These are phyloP conservation scores for Athripsodes cinereus DNA, from an alignment of 2,888 invertebrate species.

Conservation along the genomic window DNA sequence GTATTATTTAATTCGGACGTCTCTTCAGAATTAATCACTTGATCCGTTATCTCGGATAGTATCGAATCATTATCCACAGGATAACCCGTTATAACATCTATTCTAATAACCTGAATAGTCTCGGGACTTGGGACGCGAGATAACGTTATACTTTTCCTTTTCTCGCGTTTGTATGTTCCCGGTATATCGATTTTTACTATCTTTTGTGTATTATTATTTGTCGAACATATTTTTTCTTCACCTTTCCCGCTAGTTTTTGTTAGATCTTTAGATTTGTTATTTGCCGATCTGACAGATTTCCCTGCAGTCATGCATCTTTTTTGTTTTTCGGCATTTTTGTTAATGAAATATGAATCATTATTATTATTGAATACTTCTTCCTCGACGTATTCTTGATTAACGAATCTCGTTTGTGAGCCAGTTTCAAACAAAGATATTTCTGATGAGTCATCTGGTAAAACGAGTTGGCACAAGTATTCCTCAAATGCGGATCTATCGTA, in stretches of 20 bases:
- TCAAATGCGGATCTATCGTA: constrained; percentile 23
- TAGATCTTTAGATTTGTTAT: background rate
- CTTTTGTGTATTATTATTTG: background rate
- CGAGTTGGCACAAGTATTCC: constrained; percentile 22
- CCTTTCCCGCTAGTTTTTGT: background rate
- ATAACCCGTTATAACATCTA: constrained; percentile 39
- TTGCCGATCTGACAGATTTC: background rate
- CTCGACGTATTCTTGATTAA: constrained; percentile 1
- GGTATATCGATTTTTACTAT: background rate
- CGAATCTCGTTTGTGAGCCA: constrained; percentile 11
- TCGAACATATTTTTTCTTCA: background rate
- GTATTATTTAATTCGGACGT: constrained; percentile 7
- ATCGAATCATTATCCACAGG: constrained; percentile 25
- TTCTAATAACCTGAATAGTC: constrained; percentile 46
- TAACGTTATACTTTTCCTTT: constrained; percentile 43
- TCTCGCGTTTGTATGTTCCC: constrained; percentile 18
- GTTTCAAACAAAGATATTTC: constrained; percentile 22
- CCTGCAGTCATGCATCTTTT: background rate
- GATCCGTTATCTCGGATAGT: constrained; percentile 22
- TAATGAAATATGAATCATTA: constrained; percentile 20
- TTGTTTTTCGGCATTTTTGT: constrained; percentile 13
- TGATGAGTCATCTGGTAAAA: constrained; percentile 20
- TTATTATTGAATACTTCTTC: constrained; percentile 14
- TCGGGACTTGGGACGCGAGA: constrained; percentile 45
- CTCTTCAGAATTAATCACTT: constrained; percentile 15